Percentiles rank a stretch among this genome's conserved stretches.
phyloP scores from a whole-genome alignment of 2,888 invertebrate species.

The Ecliptopera silaceata region DNA sequence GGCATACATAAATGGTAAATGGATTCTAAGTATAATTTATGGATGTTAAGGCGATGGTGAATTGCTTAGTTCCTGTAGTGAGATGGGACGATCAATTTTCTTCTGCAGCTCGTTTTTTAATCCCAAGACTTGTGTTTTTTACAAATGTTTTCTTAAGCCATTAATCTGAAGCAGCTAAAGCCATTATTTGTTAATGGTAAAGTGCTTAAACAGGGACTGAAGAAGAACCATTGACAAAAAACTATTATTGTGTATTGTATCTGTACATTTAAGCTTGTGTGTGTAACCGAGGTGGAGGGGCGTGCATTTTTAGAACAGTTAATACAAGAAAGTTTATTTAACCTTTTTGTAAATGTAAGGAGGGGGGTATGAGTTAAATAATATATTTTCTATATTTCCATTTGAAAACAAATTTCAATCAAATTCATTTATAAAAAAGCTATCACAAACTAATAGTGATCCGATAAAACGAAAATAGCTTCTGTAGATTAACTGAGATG shows the following conservation, averaged over 20 bases:
- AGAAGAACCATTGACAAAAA: no score
- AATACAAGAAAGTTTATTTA: no score
- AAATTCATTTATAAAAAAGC: background rate
- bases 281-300: no score
- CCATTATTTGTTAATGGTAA: no score
- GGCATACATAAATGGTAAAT: constrained; percentile 22
- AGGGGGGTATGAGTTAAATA: no score
- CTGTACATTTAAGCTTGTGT: no score
- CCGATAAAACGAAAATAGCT: constrained; percentile 23
- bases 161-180: background rate
- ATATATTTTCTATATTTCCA: no score
- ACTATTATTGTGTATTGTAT: no score
- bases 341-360: no score
- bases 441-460: constrained; percentile 13
- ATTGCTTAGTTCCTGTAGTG: constrained; percentile 23
- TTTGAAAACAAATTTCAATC: no score
- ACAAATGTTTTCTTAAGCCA: background rate
- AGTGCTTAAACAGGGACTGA: no score
- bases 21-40: constrained; percentile 28
- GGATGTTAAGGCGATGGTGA: constrained; percentile 22
- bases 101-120: constrained; percentile 14
- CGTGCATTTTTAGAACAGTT: no score
- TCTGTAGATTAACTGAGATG: constrained; percentile 37
- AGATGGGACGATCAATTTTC: constrained; percentile 16
- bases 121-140: background rate